Percentiles rank a stretch among this genome's conserved stretches.
Evolutionary conservation across 2,113 vertebrate species (phyloP).

Genomic region (Rhipidura dahli): DNA sequence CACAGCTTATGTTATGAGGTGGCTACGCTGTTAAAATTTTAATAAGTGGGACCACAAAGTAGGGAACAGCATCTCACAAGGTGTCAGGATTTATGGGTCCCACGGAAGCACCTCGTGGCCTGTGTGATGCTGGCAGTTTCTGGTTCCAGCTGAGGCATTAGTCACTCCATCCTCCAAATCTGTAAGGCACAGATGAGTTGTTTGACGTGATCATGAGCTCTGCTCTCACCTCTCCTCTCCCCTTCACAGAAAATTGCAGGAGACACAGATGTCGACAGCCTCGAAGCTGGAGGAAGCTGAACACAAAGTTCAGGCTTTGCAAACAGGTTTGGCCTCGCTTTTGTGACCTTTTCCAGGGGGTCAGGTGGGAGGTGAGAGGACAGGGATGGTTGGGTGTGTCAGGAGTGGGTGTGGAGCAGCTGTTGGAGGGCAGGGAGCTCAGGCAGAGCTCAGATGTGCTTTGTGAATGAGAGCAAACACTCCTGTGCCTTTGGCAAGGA

Average conservation of each 20-base stretch:
- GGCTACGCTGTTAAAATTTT: slow-evolving; percentile 27
- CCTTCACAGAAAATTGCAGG: slow-evolving; percentile 86
- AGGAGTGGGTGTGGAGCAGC: not conserved
- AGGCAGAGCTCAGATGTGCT: not conserved
- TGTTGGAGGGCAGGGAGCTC: not conserved
- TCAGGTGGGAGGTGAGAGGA: not conserved
- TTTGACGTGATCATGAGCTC: not conserved
- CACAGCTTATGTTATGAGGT: slow-evolving; percentile 28
- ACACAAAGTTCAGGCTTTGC: slow-evolving; percentile 90
- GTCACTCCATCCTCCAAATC: not conserved
- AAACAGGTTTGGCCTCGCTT: slow-evolving; percentile 85
- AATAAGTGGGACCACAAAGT: not conserved
- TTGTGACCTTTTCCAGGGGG: not conserved
- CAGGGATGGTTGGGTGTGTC: not conserved
- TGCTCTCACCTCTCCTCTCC: slow-evolving; percentile 24
- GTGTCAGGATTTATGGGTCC: not conserved
- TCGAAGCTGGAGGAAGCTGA: slow-evolving; percentile 94
- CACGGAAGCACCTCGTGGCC: not conserved
- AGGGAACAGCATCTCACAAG: not conserved
- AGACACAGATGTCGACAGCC: slow-evolving; percentile 91
- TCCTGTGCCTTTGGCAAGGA: not conserved
- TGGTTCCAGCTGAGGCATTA: not conserved
- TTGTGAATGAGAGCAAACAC: not conserved
- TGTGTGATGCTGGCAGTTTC: not conserved
- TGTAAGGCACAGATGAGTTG: not conserved